Conservation (phyloP, 2,888 invertebrate genomes). For the Sinopyrophorus schimmeli region DNA sequence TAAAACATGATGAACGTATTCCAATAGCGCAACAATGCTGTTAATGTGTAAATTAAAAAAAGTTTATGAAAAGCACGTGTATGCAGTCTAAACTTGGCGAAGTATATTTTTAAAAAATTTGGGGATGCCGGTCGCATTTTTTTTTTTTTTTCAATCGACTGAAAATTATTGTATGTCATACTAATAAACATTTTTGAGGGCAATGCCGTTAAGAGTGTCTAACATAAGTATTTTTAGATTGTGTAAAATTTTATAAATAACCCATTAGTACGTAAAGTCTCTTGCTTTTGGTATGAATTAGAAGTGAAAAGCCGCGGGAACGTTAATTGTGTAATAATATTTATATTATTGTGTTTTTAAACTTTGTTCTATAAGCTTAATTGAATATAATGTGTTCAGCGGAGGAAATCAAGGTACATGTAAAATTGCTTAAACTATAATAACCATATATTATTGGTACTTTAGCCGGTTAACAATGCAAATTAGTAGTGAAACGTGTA, state of each 20-base stretch:
- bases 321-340: conserved; percentile 1
- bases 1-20: too few species aligned
- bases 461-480: conserved; percentile 11
- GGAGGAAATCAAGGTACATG: conserved; percentile 57
- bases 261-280: conserved; percentile 2
- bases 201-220: conserved; percentile 11
- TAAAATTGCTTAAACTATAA: conserved; percentile 6
- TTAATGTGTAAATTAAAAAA: neutral
- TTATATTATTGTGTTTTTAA: neutral
- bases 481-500: conserved; percentile 26
- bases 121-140: too few species aligned
- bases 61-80: neutral
- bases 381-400: conserved; percentile 54
- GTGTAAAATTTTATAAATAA: conserved; percentile 25
- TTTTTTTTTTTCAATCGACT: too few species aligned
- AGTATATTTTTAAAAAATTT: neutral
- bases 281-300: conserved; percentile 5
- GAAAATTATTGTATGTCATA: too few species aligned
- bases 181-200: conserved; percentile 22
- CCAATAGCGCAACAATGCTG: too few species aligned
- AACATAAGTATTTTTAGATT: conserved; percentile 28
- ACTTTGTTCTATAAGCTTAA: conserved; percentile 1
- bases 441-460: conserved; percentile 15
- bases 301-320: conserved; percentile 14
- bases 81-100: too few species aligned